Evolutionary conservation across 2,113 vertebrate genomes (phyloP).

Genomic region (Hippolais icterina): DNA sequence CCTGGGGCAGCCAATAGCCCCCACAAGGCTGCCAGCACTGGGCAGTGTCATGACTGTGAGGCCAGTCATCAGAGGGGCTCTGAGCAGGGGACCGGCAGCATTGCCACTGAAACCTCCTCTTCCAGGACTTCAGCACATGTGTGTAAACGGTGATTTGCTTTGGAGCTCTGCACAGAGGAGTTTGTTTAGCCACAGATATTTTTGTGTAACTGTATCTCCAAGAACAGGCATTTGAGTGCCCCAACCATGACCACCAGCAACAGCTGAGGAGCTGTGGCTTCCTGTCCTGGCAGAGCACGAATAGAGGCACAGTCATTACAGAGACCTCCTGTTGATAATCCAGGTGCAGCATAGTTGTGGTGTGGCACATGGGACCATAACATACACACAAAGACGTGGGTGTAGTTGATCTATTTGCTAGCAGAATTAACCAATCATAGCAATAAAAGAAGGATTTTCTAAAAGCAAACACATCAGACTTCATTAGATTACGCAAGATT

Average conservation of each 20-base stretch:
- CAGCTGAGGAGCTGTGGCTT: neutral
- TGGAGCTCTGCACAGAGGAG: neutral
- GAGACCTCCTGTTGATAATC: neutral
- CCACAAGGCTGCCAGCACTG: constrained; percentile 43
- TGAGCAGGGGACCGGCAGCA: constrained; percentile 11
- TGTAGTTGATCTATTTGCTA: neutral
- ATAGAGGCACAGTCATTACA: neutral
- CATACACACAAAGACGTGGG: rapidly evolving
- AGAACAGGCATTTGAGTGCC: neutral
- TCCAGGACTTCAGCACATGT: neutral
- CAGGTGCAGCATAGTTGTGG: rapidly evolving
- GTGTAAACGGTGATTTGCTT: neutral
- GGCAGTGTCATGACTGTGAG: constrained; percentile 37
- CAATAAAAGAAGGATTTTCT: neutral
- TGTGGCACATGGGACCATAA: neutral
- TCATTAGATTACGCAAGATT: neutral
- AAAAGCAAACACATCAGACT: neutral
- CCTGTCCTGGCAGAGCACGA: neutral
- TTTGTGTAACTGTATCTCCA: neutral
- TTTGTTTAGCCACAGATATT: neutral
- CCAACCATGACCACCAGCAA: neutral
- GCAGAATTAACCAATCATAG: neutral
- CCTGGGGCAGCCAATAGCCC: constrained; percentile 22
- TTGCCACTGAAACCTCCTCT: constrained; percentile 51
- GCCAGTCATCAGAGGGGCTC: neutral